Conservation (phyloP, 2,797 vertebrate species). For the Eulemur coronatus region DNA sequence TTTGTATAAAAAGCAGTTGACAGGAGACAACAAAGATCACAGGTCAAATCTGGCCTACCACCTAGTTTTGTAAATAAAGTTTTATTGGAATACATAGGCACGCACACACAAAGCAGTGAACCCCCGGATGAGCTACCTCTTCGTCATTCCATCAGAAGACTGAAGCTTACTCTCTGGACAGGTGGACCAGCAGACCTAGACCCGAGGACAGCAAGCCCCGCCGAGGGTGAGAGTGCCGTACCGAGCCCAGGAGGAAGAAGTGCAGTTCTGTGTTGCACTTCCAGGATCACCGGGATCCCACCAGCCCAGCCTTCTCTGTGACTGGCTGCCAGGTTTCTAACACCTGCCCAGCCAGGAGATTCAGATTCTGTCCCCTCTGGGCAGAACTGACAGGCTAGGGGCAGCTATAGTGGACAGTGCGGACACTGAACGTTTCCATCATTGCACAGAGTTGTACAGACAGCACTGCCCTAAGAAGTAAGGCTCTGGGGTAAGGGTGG, state of each 20-base stretch:
- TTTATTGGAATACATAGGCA: neutral
- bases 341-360: neutral
- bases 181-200: neutral
- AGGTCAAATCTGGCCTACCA: neutral
- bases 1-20: neutral
- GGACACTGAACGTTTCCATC: neutral
- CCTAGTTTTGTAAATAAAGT: neutral
- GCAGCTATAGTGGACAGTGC: neutral
- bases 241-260: neutral
- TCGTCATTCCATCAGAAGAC: neutral
- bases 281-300: no score
- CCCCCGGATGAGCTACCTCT: neutral
- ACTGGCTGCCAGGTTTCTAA: neutral
- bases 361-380: neutral
- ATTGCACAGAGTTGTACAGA: neutral
- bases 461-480: neutral
- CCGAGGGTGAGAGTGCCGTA: neutral
- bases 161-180: neutral
- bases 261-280: neutral
- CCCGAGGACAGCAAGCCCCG: neutral
- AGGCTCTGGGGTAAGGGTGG: neutral
- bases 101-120: neutral
- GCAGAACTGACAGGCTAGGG: neutral
- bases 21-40: neutral
- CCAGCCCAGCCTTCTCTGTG: neutral